phyloP scores from a whole-genome alignment of 2,888 invertebrate species.

The Loripinus fragilis region DNA sequence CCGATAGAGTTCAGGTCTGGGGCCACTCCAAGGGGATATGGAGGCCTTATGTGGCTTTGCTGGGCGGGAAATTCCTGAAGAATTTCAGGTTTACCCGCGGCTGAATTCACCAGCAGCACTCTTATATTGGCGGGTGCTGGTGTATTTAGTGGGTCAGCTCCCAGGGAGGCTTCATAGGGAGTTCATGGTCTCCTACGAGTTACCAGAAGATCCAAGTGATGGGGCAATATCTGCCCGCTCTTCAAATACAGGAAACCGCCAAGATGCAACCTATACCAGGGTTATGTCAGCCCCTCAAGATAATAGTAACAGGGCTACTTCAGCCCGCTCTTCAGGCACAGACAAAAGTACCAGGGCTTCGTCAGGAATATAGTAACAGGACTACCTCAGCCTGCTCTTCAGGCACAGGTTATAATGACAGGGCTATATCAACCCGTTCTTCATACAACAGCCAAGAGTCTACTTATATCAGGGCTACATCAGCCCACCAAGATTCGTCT shows the following conservation, averaged over 20 bases:
- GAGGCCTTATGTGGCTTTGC: background rate
- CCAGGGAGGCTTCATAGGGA: background rate
- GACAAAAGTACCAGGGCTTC: background rate
- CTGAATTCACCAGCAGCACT: background rate
- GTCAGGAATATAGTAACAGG: too few species aligned
- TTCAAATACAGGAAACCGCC: too few species aligned
- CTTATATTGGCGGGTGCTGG: background rate
- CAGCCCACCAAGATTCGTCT: too few species aligned
- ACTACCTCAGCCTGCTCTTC: too few species aligned
- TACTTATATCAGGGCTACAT: too few species aligned
- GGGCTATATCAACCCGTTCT: too few species aligned
- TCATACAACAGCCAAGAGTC: too few species aligned
- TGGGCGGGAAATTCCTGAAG: background rate
- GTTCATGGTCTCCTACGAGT: background rate
- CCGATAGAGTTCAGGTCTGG: background rate
- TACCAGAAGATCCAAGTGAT: background rate
- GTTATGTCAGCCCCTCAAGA: background rate
- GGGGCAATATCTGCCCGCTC: too few species aligned
- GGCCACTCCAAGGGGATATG: conserved; percentile 11
- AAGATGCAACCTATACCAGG: background rate
- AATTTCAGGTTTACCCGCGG: background rate
- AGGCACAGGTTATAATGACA: too few species aligned
- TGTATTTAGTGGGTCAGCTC: background rate
- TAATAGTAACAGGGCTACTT: background rate
- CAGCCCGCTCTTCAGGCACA: background rate